phyloP scores from a whole-genome alignment of 2,797 vertebrate species.

The Spatula clypeata region DNA sequence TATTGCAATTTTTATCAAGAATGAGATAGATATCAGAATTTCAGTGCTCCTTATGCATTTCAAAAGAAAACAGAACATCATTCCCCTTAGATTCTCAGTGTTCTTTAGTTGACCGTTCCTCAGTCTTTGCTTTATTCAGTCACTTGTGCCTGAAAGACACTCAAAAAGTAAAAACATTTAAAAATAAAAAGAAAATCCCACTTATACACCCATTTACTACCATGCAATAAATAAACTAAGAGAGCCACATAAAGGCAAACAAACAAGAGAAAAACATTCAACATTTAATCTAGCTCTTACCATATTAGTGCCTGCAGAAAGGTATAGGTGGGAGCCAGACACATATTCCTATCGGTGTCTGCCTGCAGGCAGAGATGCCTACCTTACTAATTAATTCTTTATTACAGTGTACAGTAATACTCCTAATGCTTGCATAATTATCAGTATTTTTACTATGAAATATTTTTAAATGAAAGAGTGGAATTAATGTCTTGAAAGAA shows the following conservation, averaged over 20 bases:
- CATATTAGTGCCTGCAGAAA: background rate
- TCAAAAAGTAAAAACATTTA: background rate
- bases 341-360: background rate
- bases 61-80: background rate
- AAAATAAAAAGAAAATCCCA: background rate
- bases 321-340: background rate
- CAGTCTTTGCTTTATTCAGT: background rate
- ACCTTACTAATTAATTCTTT: constrained; percentile 21
- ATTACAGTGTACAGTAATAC: background rate
- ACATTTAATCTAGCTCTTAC: background rate
- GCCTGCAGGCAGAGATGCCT: background rate
- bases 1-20: constrained; percentile 25
- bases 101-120: background rate
- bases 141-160: background rate
- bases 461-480: background rate
- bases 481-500: background rate
- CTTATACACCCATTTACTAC: background rate
- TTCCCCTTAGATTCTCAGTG: background rate
- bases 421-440: background rate
- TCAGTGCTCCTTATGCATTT: background rate
- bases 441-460: background rate
- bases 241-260: background rate
- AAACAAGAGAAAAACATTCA: background rate
- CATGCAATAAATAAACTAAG: background rate
- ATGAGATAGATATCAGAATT: constrained; percentile 43